Evolutionary conservation across 2,797 vertebrate genomes (phyloP), one percentile per base, ranked within the genome.

Genomic region (Oreortyx pictus): DNA sequence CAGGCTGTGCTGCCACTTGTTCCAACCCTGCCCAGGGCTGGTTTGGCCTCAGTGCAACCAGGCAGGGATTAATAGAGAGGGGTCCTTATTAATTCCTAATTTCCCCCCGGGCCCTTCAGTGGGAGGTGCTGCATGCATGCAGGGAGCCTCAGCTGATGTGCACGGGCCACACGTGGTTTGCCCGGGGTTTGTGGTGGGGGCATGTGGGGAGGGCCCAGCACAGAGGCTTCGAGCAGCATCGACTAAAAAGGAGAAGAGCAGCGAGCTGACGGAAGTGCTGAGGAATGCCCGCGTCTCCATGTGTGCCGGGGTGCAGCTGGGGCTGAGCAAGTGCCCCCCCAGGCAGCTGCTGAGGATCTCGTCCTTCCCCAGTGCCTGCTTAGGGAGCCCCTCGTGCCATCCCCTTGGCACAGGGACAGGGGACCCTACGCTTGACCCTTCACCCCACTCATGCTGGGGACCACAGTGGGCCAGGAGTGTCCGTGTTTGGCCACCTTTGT

Each of bases 241-340:
- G 91, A 96, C 95, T 97, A 97, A 97, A 97, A 97, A 97, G 96
- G 96, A 86, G 91, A 97, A 79, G 91, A 91, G 52, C n/a, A 1
- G 83, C 43, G 86, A 72, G 92, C 92, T 97, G 95, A 96, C 94
- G 47, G 94, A 95, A 96, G 92, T 7, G 0, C 66, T 2, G 11
- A 95, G 92, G 96, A 97, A 97, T 97, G 92, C 60, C 73, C 54
- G 86, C 0, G 74, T 84, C 89, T 85, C 89, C 4, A 0, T 76
- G 57, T 73, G 41, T 78, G 70, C 76, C 1, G 20, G n/a, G 70
- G 81, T 56, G 61, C 54, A 78, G 70, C 82, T 56, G 66, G 33
- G 50, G 77, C 35, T 1, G 1, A 7, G 1, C 3, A 22, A 25
- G 11, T 86, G 70, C 80, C 8, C 49, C 79, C 0, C 18, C 29